Base-by-base conservation (phyloP, 2,888 invertebrate species). In the Slavum lentiscoides region DNA sequence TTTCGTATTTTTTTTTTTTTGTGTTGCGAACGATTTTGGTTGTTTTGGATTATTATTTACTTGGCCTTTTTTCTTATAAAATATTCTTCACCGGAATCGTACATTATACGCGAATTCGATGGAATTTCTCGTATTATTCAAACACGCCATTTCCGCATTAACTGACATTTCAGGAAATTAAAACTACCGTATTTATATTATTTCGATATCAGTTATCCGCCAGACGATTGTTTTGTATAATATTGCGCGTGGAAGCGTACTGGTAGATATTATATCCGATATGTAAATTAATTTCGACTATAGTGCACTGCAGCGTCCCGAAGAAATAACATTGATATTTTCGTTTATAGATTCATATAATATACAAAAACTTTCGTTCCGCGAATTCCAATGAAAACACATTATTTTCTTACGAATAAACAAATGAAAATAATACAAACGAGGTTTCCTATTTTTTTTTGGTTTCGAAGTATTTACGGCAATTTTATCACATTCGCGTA, bases 251-350 rank as follows among this genome's bases (percentile, higher is more conserved):
- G 74, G 74, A 39, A 74, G 64, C 49, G 74, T 39, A 49, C 61
- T 74, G 53, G 53, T 66, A 37, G 64, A 66, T 66, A 66, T 64
- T 9, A 30, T 30, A 30, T 30, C 66, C 19, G 66, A 66, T 74
- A 74, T 74, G 74, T 74, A 74, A 74, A 74, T 74, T 55, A 39
- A 74, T 66, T 66, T 55, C 55, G 30, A 58, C 9, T 15, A 66
- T n/a, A n/a, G 49, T 37, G 62, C 37, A 53, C 4, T 30, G 30
- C 30, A 37, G 17, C 7, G 66, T 49, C 53, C n/a, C 61, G 13
- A 64, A 8, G 53, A 9, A 74, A 64, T 30, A 55, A 55, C 8
- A 64, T 64, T 30, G n/a, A 62, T 64, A n/a, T 74, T 55, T 53
- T 64, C 66, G 37, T 21, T 74, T 55, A 74, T 66, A 19, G 55